Conservation (phyloP, 2,797 vertebrate genomes). For the Alosa sapidissima region DNA sequence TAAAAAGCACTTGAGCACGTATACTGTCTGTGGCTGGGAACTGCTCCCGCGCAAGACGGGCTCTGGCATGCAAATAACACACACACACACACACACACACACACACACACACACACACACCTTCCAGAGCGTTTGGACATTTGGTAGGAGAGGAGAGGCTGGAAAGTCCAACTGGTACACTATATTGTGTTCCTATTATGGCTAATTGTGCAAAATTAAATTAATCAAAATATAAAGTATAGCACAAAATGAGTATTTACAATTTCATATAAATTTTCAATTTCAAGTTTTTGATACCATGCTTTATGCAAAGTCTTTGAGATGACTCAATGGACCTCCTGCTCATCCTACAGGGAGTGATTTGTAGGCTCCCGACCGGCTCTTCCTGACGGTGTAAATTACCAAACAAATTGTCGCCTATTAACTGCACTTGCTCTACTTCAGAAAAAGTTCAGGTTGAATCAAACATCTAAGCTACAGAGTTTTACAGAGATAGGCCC, state of each 20-base stretch:
- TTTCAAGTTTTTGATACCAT: neutral
- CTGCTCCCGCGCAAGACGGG: conserved; percentile 17
- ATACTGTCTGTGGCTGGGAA: conserved; percentile 63
- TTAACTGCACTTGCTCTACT: neutral
- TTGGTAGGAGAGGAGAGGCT: neutral
- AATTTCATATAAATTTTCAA: neutral
- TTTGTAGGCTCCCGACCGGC: neutral
- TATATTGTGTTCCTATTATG: neutral
- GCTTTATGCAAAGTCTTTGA: neutral
- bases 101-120: conserved; percentile 15
- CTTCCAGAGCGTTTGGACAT: neutral
- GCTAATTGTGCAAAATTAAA: neutral
- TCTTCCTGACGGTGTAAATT: neutral
- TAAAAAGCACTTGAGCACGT: conserved; percentile 77
- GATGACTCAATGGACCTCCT: neutral
- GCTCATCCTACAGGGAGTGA: neutral
- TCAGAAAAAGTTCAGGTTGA: neutral
- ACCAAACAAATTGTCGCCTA: neutral
- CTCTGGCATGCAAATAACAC: neutral
- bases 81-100: neutral
- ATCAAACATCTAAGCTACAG: neutral
- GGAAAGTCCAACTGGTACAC: no score
- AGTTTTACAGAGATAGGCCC: neutral
- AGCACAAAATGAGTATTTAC: neutral
- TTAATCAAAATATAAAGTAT: neutral